Base-by-base conservation (phyloP, 2,113 vertebrate species). In the Lanius collurio region DNA sequence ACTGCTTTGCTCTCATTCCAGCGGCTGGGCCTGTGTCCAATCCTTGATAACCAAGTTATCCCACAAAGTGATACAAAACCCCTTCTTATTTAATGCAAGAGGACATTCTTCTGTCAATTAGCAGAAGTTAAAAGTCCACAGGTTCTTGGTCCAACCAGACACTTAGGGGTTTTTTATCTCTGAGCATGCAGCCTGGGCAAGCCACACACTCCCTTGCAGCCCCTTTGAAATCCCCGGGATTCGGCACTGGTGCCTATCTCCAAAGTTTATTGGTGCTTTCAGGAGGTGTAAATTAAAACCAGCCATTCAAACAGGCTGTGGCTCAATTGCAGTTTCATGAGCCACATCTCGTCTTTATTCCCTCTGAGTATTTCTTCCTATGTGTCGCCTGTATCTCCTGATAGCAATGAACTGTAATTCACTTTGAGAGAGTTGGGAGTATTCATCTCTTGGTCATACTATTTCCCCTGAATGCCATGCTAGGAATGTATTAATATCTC, bases 401-500 rank as follows among this genome's bases (percentile, higher is more conserved):
- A 69, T 41, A 82, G 21, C 1, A 0, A 55, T 47, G 69, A 62
- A 65, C 83, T 3, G 1, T 60, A 75, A 93, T 53, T 94, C 71
- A 53, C 57, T 96, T 94, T 77, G 47, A 83, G 71, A 96, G 57
- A 90, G 17, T 2, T 89, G 56, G 74, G 71, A 94, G 44, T 74
- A 77, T 39, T 74, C 52, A 31, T 94, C 59, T 89, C 60, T 39
- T 63, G 53, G 92, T 79, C 68, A 85, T 90, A 9, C 59, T 90
- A 67, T 46, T 86, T 26, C 31, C 28, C 74, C 86, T 27, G n/a
- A 89, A 83, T 95, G 84, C 90, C 85, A 88, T 77, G 83, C 71
- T 91, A 96, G 95, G 96, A 97, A 97, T 98, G 95, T 97, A 98
- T 97, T 97, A 95, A 96, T 97, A 97, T 95, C 28, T 69, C 90